Evolutionary conservation across 2,113 vertebrate species (phyloP).

Genomic region (Aythya baeri): DNA sequence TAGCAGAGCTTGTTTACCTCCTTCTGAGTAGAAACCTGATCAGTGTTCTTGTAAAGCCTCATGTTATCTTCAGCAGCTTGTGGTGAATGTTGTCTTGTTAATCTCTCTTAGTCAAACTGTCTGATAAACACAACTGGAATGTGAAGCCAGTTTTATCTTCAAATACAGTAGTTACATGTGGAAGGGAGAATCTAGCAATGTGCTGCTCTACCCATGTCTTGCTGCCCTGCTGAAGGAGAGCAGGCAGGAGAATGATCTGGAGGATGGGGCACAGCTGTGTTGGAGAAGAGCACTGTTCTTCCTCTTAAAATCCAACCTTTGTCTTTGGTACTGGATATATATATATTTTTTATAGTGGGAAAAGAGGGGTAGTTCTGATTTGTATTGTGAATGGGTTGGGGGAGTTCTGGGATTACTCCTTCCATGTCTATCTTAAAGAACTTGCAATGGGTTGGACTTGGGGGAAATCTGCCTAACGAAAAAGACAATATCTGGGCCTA

Average conservation of each 20-base stretch:
- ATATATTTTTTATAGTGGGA: background rate
- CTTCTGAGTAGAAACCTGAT: slow-evolving; percentile 8
- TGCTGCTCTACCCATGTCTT: background rate
- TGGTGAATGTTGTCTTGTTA: background rate
- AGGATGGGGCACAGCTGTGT: background rate
- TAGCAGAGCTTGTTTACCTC: slow-evolving; percentile 2
- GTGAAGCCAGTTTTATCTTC: background rate
- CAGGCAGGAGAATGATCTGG: background rate
- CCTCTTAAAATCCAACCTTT: background rate
- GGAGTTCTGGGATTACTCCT: background rate
- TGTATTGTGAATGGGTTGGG: background rate
- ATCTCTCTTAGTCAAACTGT: background rate
- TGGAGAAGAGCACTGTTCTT: background rate
- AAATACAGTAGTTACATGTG: background rate
- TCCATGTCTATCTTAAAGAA: background rate
- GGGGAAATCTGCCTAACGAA: background rate
- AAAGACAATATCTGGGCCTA: background rate
- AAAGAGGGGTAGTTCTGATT: background rate
- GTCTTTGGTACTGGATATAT: background rate
- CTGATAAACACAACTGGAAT: background rate
- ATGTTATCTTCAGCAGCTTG: background rate
- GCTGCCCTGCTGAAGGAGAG: background rate
- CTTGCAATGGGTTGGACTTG: background rate
- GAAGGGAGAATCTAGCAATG: background rate
- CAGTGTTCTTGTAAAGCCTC: background rate